Evolutionary conservation across 23 tunicate genomes (phyloP).

Genomic region (Oikopleura albicans): DNA sequence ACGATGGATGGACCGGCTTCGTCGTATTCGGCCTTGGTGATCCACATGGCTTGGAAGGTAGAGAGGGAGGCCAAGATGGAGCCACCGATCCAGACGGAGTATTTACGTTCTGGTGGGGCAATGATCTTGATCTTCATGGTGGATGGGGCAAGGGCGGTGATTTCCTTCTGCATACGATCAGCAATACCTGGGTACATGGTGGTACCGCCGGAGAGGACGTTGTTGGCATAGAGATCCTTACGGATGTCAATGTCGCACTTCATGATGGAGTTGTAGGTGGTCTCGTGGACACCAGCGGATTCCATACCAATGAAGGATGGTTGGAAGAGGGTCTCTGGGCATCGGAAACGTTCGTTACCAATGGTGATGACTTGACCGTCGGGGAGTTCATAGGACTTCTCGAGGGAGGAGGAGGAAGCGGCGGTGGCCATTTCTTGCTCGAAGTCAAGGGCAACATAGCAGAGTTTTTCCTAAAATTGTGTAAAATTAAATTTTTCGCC

Average conservation of each 20-base stretch:
- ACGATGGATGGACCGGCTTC: constrained; percentile 25
- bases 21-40: constrained; percentile 20
- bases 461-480: constrained; percentile 74
- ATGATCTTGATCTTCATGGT: constrained; percentile 95
- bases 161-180: constrained; percentile 93
- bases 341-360: no score
- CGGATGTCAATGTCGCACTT: no score
- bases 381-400: constrained; percentile 89
- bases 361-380: no score
- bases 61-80: no score
- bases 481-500: no score
- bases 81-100: no score
- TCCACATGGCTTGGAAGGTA: constrained; percentile 58
- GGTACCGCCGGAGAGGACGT: no score
- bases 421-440: constrained; percentile 95
- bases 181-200: no score
- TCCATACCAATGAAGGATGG: constrained; percentile 83
- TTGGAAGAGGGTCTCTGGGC: constrained; percentile 78
- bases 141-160: constrained; percentile 86
- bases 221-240: no score
- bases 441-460: no score
- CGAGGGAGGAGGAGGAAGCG: constrained; percentile 58
- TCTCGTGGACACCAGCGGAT: constrained; percentile 80
- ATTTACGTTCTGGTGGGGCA: no score
- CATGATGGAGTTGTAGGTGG: no score